Evolutionary conservation across 2,113 vertebrate genomes (phyloP).

Genomic region (Sialia sialis): DNA sequence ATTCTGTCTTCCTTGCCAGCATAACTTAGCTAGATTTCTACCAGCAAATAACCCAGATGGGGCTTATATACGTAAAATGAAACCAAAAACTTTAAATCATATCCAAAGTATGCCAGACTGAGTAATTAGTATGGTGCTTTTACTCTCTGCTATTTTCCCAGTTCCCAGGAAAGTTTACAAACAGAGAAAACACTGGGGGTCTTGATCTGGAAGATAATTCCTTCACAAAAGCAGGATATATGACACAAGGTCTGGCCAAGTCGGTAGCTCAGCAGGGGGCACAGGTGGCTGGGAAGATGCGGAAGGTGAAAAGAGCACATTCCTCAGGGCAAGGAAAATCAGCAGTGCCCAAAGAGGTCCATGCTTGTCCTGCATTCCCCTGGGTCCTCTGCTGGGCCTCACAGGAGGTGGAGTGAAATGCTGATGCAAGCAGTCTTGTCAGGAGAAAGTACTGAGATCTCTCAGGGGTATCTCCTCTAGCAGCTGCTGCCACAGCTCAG

Average conservation of each 20-base stretch:
- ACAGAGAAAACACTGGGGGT: background rate
- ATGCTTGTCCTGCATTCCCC: background rate
- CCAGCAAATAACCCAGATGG: background rate
- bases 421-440: background rate
- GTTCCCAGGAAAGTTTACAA: background rate
- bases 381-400: background rate
- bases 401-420: background rate
- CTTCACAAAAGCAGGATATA: background rate
- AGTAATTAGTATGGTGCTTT: background rate
- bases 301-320: background rate
- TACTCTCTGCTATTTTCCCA: background rate
- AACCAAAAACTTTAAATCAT: background rate
- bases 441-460: fast-evolving
- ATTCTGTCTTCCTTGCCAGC: background rate
- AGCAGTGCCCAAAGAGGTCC: background rate
- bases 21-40: background rate
- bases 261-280: background rate
- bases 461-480: fast-evolving
- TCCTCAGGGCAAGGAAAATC: background rate
- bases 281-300: background rate
- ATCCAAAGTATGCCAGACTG: background rate
- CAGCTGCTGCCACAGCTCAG: background rate
- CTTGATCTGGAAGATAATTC: background rate
- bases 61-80: background rate
- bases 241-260: background rate